These are phyloP conservation scores for Magallana angulata DNA, from an alignment of 1,140 invertebrate species.

Conservation along the genomic window DNA sequence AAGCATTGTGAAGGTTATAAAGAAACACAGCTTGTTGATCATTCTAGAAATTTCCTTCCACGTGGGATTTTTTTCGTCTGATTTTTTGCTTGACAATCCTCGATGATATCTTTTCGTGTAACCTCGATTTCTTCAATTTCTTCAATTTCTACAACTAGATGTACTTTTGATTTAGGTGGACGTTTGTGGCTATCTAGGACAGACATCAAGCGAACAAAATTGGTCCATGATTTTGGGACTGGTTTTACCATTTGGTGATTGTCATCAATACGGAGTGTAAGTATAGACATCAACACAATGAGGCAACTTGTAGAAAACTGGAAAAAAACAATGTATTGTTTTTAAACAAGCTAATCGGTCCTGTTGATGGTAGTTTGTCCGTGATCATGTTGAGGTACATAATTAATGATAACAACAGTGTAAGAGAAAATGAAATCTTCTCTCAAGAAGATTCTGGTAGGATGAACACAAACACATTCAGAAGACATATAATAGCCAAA, in stretches of 20 bases:
- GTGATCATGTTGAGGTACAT: conserved; percentile 23
- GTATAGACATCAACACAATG: not conserved
- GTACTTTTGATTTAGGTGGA: too few species aligned
- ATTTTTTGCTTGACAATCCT: too few species aligned
- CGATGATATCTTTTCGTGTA: too few species aligned
- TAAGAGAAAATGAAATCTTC: conserved; percentile 39
- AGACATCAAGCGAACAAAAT: not conserved
- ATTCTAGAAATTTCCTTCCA: too few species aligned
- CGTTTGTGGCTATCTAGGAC: too few species aligned
- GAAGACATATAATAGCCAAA: not conserved
- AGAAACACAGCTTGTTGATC: too few species aligned
- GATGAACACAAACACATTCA: conserved; percentile 48
- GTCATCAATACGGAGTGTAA: not conserved
- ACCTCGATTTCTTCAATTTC: too few species aligned
- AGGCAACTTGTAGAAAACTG: not conserved
- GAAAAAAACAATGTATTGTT: not conserved
- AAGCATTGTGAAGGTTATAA: too few species aligned
- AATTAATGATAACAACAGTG: conserved; percentile 40
- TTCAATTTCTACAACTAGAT: too few species aligned
- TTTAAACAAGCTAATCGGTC: not conserved
- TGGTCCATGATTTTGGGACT: not conserved
- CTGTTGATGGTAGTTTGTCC: conserved; percentile 1
- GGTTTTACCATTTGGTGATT: not conserved
- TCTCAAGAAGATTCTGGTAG: conserved; percentile 40
- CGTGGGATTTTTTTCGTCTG: too few species aligned